Evolutionary conservation across 2,797 vertebrate genomes (phyloP).

Genomic region (Schizopygopsis malacanthus): DNA sequence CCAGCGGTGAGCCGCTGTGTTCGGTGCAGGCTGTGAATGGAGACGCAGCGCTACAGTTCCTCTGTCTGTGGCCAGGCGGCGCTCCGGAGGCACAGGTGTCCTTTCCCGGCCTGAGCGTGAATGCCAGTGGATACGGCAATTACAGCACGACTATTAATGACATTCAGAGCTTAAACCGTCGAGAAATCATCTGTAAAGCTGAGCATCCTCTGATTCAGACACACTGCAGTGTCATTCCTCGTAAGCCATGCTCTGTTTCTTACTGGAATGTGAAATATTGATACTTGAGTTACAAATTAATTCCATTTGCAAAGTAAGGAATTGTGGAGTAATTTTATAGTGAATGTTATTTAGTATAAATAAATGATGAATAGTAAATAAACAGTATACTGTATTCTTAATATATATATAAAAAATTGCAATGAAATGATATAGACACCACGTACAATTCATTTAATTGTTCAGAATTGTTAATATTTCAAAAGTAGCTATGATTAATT

Average conservation of each 20-base stretch:
- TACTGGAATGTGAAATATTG: background rate
- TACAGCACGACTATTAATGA: constrained; percentile 58
- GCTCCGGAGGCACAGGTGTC: constrained; percentile 72
- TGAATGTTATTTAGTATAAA: background rate
- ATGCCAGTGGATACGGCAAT: constrained; percentile 52
- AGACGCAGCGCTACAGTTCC: constrained; percentile 70
- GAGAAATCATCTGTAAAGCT: constrained; percentile 71
- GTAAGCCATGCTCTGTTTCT: constrained; percentile 66
- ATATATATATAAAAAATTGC: too few relatives aligned
- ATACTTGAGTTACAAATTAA: background rate
- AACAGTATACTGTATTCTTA: background rate
- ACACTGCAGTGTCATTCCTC: constrained; percentile 74
- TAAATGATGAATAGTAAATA: background rate
- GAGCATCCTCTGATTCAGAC: constrained; percentile 70
- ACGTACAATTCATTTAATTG: background rate
- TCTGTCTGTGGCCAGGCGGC: constrained; percentile 79
- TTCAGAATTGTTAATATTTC: background rate
- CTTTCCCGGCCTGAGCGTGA: constrained; percentile 71
- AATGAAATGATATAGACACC: background rate
- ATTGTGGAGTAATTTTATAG: background rate
- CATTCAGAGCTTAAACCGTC: constrained; percentile 66
- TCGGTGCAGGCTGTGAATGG: constrained; percentile 67
- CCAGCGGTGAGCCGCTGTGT: constrained; percentile 68
- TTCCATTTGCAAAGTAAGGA: background rate
- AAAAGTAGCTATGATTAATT: background rate